A percentile compares a stretch with the other conserved stretches of the same genome.
phyloP scores from a whole-genome alignment of 2,888 invertebrate genomes.

The Drosophila peninsularis region DNA sequence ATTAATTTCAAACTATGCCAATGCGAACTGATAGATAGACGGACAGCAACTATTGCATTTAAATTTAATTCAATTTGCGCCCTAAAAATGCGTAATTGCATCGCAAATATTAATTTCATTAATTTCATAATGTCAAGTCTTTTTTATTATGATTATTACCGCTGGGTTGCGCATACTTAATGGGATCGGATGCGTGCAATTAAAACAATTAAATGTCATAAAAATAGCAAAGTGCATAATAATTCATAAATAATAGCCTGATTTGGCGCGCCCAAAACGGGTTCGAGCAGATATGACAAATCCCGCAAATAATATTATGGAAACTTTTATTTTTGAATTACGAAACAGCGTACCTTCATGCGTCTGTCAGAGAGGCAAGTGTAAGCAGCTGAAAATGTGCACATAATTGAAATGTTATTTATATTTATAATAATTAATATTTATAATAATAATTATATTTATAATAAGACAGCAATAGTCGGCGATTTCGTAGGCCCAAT shows the following conservation, averaged over 20 bases:
- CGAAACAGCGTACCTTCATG: constrained; percentile 4
- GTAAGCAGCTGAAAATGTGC: too few species aligned
- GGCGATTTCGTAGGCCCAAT: too few species aligned
- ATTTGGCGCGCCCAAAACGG: constrained; percentile 40
- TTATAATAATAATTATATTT: too few species aligned
- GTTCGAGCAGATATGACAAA: constrained; percentile 49
- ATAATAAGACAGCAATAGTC: too few species aligned
- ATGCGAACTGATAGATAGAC: neutral
- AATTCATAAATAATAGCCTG: constrained; percentile 60
- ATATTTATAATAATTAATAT: too few species aligned
- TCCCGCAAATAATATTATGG: constrained; percentile 60
- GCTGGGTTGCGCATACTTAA: constrained; percentile 57
- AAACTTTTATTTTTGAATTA: constrained; percentile 51
- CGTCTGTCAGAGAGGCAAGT: too few species aligned
- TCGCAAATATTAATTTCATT: constrained; percentile 65
- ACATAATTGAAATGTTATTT: too few species aligned
- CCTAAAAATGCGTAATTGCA: constrained; percentile 48
- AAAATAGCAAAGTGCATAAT: constrained; percentile 53
- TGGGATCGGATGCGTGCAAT: constrained; percentile 60
- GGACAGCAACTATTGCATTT: constrained; percentile 17
- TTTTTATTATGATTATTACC: constrained; percentile 8
- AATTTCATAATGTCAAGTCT: constrained; percentile 63
- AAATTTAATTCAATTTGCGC: constrained; percentile 59
- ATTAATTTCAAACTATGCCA: constrained; percentile 52
- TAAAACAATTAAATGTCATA: constrained; percentile 74